Evolutionary conservation across 1,140 invertebrate genomes (phyloP).

Genomic region (Heliconius melpomene): DNA sequence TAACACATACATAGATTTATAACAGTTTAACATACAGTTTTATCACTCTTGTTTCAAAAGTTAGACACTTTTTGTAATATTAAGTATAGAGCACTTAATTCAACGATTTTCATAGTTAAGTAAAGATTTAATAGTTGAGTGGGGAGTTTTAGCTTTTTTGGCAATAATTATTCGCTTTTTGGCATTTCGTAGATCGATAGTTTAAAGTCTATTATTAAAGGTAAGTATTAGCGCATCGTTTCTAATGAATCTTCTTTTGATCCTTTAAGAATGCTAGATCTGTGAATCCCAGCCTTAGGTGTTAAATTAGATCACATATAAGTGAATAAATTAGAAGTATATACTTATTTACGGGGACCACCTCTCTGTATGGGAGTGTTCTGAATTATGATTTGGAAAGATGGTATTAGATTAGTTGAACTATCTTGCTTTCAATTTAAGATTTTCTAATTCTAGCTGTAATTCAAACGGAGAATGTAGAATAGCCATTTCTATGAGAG

Average conservation of each 20-base stretch:
- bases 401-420: slow-evolving; percentile 53
- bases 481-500: slow-evolving; percentile 59
- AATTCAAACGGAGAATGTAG: slow-evolving; percentile 49
- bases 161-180: slow-evolving; percentile 70
- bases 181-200: slow-evolving; percentile 67
- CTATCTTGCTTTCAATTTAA: slow-evolving; percentile 67
- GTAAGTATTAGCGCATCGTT: slow-evolving; percentile 40
- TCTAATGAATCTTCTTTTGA: slow-evolving; percentile 53
- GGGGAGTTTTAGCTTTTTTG: slow-evolving; percentile 74
- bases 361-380: slow-evolving; percentile 67
- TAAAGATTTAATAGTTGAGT: slow-evolving; percentile 40
- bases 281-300: slow-evolving; percentile 72
- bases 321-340: slow-evolving; percentile 60
- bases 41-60: slow-evolving; percentile 45
- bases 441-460: slow-evolving; percentile 65
- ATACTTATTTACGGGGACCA: slow-evolving; percentile 68
- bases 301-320: slow-evolving; percentile 60
- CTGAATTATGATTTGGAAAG: slow-evolving; percentile 61
- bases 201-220: slow-evolving; percentile 63
- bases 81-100: slow-evolving; percentile 70
- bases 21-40: slow-evolving; percentile 43
- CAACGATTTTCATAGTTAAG: slow-evolving; percentile 58
- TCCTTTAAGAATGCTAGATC: slow-evolving; percentile 69
- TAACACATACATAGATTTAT: slow-evolving; percentile 41
- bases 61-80: slow-evolving; percentile 50